Conservation (phyloP, 2,113 vertebrate genomes). For the Aspidoscelis tigris region DNA sequence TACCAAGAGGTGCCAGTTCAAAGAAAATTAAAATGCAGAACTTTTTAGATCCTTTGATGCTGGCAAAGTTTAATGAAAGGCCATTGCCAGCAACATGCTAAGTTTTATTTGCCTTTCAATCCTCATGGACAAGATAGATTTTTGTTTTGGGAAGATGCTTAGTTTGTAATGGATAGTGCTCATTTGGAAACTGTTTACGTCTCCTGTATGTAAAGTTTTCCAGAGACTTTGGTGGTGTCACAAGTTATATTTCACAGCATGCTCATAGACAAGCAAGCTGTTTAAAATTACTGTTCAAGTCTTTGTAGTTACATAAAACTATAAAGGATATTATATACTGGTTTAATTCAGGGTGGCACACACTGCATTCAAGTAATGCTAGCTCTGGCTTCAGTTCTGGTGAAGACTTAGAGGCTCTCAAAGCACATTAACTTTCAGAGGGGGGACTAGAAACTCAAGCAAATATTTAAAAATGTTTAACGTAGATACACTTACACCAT, state of each 20-base stretch:
- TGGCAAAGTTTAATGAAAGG: constrained; percentile 33
- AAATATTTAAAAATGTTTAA: neutral
- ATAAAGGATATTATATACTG: constrained; percentile 18
- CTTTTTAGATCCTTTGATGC: constrained; percentile 19
- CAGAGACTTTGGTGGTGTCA: constrained; percentile 39
- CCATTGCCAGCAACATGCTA: constrained; percentile 31
- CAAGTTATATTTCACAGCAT: constrained; percentile 33
- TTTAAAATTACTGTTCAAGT: constrained; percentile 39
- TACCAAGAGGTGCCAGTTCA: constrained; percentile 17
- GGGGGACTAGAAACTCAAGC: constrained; percentile 12
- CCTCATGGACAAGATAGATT: constrained; percentile 46
- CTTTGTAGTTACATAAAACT: constrained; percentile 29
- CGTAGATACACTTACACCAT: neutral
- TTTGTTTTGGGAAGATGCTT: constrained; percentile 50
- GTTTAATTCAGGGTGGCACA: neutral
- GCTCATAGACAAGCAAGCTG: constrained; percentile 28
- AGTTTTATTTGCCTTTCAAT: constrained; percentile 41
- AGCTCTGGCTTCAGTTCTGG: constrained; percentile 1
- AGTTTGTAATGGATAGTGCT: constrained; percentile 27
- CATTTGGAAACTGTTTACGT: constrained; percentile 42
- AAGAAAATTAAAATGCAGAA: neutral
- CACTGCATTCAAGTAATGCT: neutral
- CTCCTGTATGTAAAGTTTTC: constrained; percentile 40
- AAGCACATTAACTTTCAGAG: neutral
- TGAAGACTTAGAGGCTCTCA: constrained; percentile 1